Evolutionary conservation across 2,888 invertebrate species (phyloP).

Genomic region (Escarpia spicata): DNA sequence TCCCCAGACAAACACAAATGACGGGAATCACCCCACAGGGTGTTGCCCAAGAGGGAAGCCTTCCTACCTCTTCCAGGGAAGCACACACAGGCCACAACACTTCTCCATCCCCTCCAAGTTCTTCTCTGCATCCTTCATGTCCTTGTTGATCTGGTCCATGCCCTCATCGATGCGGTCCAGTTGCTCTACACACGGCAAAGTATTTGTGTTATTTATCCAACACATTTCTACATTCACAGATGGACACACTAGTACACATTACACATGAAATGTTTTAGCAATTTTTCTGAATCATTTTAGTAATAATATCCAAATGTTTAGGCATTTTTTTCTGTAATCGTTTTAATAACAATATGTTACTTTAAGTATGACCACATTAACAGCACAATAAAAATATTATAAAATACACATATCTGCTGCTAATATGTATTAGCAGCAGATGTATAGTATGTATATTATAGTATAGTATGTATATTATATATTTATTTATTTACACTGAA

Average conservation of each 20-base stretch:
- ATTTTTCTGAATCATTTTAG: too few species aligned
- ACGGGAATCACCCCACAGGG: not conserved
- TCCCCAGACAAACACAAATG: not conserved
- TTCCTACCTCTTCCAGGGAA: conserved; percentile 95
- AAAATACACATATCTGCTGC: not conserved
- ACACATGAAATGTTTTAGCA: not conserved
- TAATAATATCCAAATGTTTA: too few species aligned
- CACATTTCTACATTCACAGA: not conserved
- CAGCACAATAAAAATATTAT: not conserved
- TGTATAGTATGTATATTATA: too few species aligned
- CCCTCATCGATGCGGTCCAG: conserved; percentile 99
- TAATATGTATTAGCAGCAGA: too few species aligned
- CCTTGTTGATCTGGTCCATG: conserved; percentile 99
- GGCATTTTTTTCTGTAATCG: not conserved
- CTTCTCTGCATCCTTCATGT: conserved; percentile 99
- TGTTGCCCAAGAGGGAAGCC: not conserved
- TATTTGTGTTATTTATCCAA: not conserved
- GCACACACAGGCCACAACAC: conserved; percentile 97
- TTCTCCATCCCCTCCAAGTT: conserved; percentile 99
- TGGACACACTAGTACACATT: not conserved
- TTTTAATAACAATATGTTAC: not conserved
- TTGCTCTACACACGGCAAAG: conserved; percentile 79
- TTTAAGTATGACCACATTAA: not conserved
- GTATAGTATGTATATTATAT: too few species aligned
- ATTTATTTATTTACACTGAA: not conserved